Evolutionary conservation across 2,113 vertebrate species (phyloP), one percentile per base, ranked within the genome.

Genomic region (Rutilus rutilus): DNA sequence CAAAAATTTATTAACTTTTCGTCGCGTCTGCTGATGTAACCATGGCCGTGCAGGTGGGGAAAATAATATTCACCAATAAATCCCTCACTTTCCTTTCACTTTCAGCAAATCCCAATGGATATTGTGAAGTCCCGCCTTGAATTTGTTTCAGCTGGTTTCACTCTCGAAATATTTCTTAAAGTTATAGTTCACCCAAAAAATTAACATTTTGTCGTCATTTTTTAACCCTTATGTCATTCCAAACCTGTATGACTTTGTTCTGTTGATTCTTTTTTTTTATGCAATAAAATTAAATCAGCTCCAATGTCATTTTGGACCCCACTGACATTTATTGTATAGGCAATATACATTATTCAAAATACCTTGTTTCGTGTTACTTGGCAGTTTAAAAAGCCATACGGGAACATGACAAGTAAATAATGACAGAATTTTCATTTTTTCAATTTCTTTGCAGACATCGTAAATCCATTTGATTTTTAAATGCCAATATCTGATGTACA

Each of bases 41-140:
- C 36, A 45, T 25, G 11, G 30, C 57, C 62, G 54, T 62, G 54
- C 7, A 21, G 78, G 57, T 62, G 77, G 77, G 21, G 77, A 39
- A 79, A 79, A 79, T 79, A 79, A 79, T 79, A 79, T 79, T 39
- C 17, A 4, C 57, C 77, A 79, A 33, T 33, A 33, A 33, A 33
- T 33, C 33, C 33, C 33, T 33, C 33, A 33, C 33, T 33, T 33
- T 33, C 33, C 3, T 33, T 33, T 33, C 33, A 4, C 33, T 3
- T 33, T 15, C 74, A 79, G 7, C 77, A 60, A 60, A 60, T 25
- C 78, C 54, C 78, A 79, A 42, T 79, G 54, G 54, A 62, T 60
- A 1, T 21, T 23, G 11, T 39, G 21, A 79, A 65, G 59, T 30
- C 78, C 59, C n/a, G 15, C 78, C 78, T 57, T 17, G 17, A 7